Evolutionary conservation across 2,888 invertebrate genomes (phyloP).

Genomic region (Orthosia gracilis): DNA sequence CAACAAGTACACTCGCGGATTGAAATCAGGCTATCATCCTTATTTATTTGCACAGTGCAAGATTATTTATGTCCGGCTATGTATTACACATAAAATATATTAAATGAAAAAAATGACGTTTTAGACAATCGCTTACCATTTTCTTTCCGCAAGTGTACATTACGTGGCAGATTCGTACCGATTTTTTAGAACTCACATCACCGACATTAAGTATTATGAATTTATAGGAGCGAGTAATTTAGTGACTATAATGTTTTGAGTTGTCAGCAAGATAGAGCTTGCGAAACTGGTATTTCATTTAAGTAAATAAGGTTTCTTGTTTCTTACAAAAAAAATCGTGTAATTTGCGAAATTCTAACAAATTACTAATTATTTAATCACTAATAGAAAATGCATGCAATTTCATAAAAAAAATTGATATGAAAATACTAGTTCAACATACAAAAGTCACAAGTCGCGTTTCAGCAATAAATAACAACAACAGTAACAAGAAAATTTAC

Average conservation of each 20-base stretch:
- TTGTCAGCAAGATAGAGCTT: neutral
- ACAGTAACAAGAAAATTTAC: neutral
- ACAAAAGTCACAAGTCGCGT: conserved; percentile 50
- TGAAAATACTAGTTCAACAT: conserved; percentile 34
- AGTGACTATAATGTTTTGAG: conserved; percentile 4
- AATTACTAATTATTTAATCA: conserved; percentile 8
- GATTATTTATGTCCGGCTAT: neutral
- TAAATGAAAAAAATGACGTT: neutral
- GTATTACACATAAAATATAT: neutral
- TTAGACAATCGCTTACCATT: neutral
- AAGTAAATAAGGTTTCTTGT: neutral
- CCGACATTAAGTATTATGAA: neutral
- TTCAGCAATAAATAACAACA: neutral
- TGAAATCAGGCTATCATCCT: neutral
- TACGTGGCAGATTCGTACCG: conserved; percentile 9
- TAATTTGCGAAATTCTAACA: conserved; percentile 3
- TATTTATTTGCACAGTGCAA: neutral
- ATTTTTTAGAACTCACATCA: conserved; percentile 19
- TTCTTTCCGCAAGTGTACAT: conserved; percentile 23
- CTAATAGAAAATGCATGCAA: conserved; percentile 57
- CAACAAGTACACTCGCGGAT: conserved; percentile 12
- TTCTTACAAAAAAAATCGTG: neutral
- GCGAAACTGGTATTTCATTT: neutral
- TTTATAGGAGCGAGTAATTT: neutral
- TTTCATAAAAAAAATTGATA: conserved; percentile 16